phyloP scores from a whole-genome alignment of 2,797 vertebrate species.

The Moxostoma hubbsi region DNA sequence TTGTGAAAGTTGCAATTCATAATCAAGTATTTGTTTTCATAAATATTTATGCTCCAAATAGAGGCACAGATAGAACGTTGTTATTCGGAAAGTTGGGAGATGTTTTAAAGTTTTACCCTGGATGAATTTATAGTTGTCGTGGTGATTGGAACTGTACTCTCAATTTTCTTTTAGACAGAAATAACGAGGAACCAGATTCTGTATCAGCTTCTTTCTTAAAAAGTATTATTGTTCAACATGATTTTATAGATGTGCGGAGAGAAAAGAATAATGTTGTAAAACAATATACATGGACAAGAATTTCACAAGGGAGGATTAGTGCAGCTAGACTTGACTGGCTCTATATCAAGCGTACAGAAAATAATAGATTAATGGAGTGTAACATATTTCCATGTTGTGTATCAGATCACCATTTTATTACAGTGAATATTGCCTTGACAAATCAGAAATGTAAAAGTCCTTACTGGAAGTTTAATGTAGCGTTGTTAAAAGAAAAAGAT shows the following conservation, averaged over 20 bases:
- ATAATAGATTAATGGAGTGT: too few species aligned
- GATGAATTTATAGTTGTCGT: neutral
- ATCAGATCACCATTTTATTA: too few species aligned
- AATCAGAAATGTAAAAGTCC: neutral
- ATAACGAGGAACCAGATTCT: neutral
- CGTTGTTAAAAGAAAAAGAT: neutral
- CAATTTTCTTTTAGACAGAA: neutral
- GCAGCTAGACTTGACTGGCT: too few species aligned
- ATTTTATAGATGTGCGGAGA: neutral
- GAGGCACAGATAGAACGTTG: neutral
- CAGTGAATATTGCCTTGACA: too few species aligned
- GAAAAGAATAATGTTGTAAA: neutral
- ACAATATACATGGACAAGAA: neutral
- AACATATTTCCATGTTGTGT: too few species aligned
- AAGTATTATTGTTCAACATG: neutral
- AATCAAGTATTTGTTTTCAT: neutral
- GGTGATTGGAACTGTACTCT: neutral
- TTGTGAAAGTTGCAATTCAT: neutral
- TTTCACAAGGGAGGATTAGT: too few species aligned
- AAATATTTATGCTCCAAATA: conserved; percentile 1
- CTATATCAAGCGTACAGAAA: too few species aligned
- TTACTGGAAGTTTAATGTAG: neutral
- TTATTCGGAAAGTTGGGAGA: neutral
- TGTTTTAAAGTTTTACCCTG: neutral
- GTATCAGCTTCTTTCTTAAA: neutral